phyloP scores from a whole-genome alignment of 2,113 vertebrate genomes.

The Thryonomys swinderianus region DNA sequence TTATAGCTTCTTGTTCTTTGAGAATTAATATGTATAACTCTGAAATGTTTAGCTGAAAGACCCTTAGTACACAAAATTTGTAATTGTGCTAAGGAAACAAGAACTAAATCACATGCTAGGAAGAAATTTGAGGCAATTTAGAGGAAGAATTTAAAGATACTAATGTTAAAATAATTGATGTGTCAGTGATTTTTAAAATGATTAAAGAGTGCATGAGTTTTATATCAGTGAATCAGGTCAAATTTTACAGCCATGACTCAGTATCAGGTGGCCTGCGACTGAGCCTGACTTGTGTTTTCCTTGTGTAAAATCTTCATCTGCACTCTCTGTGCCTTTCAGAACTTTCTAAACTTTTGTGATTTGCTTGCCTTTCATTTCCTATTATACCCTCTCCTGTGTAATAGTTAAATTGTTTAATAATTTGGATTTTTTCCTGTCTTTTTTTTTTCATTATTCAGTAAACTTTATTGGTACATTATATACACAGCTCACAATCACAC shows the following conservation, averaged over 20 bases:
- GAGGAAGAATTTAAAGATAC: not conserved
- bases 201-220: not conserved
- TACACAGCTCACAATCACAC: too few species aligned
- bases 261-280: not conserved
- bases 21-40: not conserved
- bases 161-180: not conserved
- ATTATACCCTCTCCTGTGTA: not conserved
- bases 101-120: not conserved
- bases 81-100: slow-evolving; percentile 23
- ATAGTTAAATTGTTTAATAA: slow-evolving; percentile 2
- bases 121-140: not conserved
- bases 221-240: not conserved
- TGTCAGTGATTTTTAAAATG: not conserved
- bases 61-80: slow-evolving; percentile 4
- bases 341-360: not conserved
- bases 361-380: not conserved
- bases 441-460: too few species aligned
- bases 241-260: not conserved
- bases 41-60: slow-evolving; percentile 16
- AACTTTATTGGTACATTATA: too few species aligned
- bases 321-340: not conserved
- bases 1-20: not conserved
- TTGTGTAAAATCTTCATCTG: not conserved
- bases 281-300: not conserved
- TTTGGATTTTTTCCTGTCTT: not conserved